Base-by-base conservation (phyloP, 2,113 vertebrate genomes). In the Cololabis saira region DNA sequence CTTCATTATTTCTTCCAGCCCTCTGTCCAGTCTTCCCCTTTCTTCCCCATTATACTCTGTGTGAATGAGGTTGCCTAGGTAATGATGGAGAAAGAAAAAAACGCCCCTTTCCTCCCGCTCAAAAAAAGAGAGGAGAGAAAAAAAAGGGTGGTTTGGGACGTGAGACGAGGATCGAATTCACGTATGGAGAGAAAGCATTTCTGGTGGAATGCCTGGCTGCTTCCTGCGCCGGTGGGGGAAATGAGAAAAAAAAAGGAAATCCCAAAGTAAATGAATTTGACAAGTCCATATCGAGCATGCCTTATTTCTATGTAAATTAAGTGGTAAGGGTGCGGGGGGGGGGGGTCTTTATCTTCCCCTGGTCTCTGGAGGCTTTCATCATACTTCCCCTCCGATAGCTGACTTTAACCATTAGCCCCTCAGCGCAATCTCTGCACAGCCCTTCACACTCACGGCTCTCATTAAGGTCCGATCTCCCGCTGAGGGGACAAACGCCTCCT, bases 31-130 rank as follows among this genome's bases (percentile, higher is more conserved):
- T 91, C 92, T 84, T 86, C 81, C 87, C 91, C 85, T 93, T 94
- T 93, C 90, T 90, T 90, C 81, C 74, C 92, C 81, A 91, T 94
- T 94, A 90, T 94, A 67, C 88, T 88, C 87, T 0, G 55, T 89
- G 89, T 93, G 93, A 94, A 94, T 93, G 92, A 89, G 90, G 92
- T 94, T 94, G 91, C 93, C 92, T 58, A 80, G 92, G 92, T 80
- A 93, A 94, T 92, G 86, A 91, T 86, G 68, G 83, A 85, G 89
- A 70, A 84, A 89, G 87, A 90, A 89, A 93, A 92, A 93, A 92
- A 92, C 86, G 85, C 90, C 88, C 86, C 82, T 78, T 83, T 74
- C 81, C 82, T 78, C 83, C 85, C 87, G 82, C 81, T 69, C 61
- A 15, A 54, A 66, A 78, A 83, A 71, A 79, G 77, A 77, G 80